phyloP scores from a whole-genome alignment of 64 coral and sea anemone genomes.

The Trachythela sp. region DNA sequence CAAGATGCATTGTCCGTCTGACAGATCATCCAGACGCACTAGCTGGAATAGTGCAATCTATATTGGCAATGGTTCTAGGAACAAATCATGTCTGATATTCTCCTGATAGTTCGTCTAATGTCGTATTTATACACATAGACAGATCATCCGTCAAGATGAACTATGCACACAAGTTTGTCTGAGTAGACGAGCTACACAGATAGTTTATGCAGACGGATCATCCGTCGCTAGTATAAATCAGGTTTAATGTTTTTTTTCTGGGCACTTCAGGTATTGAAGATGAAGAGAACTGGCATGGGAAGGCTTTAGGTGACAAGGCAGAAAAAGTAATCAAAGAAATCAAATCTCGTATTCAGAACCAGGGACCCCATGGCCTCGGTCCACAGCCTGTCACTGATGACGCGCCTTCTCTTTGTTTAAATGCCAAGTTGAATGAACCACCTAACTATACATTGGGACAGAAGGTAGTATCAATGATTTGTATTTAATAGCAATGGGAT shows the following conservation, averaged over 20 bases:
- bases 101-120: too few relatives aligned
- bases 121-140: too few relatives aligned
- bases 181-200: too few relatives aligned
- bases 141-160: too few relatives aligned
- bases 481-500: background rate
- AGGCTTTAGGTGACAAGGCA: conserved; percentile 67
- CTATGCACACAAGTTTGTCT: too few relatives aligned
- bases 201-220: too few relatives aligned
- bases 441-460: conserved; percentile 81
- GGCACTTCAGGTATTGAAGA: conserved; percentile 68
- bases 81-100: too few relatives aligned
- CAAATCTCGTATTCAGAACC: conserved; percentile 24
- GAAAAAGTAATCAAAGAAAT: conserved; percentile 35
- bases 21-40: too few relatives aligned
- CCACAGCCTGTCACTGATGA: conserved; percentile 61
- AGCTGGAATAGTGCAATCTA: too few relatives aligned
- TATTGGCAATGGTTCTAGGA: too few relatives aligned
- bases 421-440: conserved; percentile 61
- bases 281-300: conserved; percentile 83
- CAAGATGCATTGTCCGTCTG: too few relatives aligned
- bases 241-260: background rate
- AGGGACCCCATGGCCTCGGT: conserved; percentile 21
- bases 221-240: background rate
- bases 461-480: conserved; percentile 47
- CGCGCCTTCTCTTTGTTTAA: conserved; percentile 25